Evolutionary conservation across 2,888 invertebrate genomes (phyloP), one percentile per base, ranked within the genome.

Genomic region (Cistogaster globosa): DNA sequence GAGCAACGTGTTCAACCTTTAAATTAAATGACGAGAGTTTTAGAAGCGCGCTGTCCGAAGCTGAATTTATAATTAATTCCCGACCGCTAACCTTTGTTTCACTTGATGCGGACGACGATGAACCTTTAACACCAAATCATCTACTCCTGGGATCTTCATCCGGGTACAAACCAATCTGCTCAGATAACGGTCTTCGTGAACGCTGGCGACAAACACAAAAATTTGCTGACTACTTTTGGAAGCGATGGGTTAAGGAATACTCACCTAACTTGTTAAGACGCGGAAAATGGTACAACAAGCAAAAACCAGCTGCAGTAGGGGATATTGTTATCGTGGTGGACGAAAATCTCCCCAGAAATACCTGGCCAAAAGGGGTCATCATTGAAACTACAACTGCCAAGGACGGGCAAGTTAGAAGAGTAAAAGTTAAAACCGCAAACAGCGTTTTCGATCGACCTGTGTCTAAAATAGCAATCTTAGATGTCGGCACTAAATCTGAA

Each of bases 151-250:
- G 82, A 0, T 77, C 83, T 14, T 62, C 86, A 4, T 32, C 65
- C 18, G 83, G 75, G 9, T 74, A 60, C n/a, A 81, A 83, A 38
- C 81, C 81, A 2, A 58, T 77, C 6, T 51, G 36, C n/a, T 45
- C 36, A 9, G 32, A 84, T n/a, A 67, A 48, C 0, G 78, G 85
- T 26, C 45, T 87, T 11, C 71, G 85, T 14, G 84, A 79, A 62
- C 82, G 84, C 3, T 87, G 87, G 84, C 77, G 48, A 18, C 76
- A 76, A 63, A 76, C 42, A 6, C 80, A 86, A 69, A 22, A 20
- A 16, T 87, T 86, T 76, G 76, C 86, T 12, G 83, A 87, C n/a
- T 67, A 48, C 42, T 87, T 87, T 51, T 87, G 87, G 87, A 68
- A 42, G 20, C 36, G 87, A 12, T 86, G 82, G 86, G 51, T 86